These are phyloP conservation scores for Salarias fasciatus DNA, from an alignment of 2,797 vertebrate genomes.

Conservation along the genomic window DNA sequence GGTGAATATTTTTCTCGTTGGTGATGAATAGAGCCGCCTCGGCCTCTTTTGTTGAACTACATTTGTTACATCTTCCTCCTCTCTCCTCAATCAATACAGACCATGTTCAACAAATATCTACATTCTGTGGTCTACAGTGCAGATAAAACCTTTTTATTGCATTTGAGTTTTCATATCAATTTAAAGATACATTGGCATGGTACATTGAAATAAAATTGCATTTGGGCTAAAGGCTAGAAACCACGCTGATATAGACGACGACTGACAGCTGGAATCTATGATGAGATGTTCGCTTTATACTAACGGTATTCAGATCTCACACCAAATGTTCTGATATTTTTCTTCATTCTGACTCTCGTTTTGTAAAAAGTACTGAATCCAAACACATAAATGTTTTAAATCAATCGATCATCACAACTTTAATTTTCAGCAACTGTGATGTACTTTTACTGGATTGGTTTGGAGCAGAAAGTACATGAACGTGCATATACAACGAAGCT, in stretches of 20 bases:
- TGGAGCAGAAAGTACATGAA: too few relatives aligned
- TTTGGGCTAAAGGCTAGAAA: background rate
- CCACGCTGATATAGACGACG: background rate
- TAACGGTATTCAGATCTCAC: background rate
- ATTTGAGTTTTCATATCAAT: slow-evolving; percentile 14
- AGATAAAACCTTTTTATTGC: slow-evolving; percentile 18
- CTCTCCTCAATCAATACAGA: slow-evolving; percentile 22
- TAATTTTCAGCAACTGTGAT: too few relatives aligned
- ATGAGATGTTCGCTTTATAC: background rate
- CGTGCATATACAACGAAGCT: too few relatives aligned
- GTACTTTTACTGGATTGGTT: too few relatives aligned
- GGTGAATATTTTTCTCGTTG: slow-evolving; percentile 31
- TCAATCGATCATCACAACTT: too few relatives aligned
- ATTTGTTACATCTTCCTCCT: slow-evolving; percentile 31
- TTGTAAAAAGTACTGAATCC: too few relatives aligned
- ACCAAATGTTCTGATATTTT: too few relatives aligned
- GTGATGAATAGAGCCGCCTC: slow-evolving; percentile 44
- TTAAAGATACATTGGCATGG: slow-evolving; percentile 12
- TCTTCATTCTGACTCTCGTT: too few relatives aligned
- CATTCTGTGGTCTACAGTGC: slow-evolving; percentile 38
- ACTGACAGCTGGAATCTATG: background rate
- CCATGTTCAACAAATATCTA: slow-evolving; percentile 46
- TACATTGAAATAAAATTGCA: background rate
- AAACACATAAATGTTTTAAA: too few relatives aligned
- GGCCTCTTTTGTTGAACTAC: slow-evolving; percentile 47